A percentile compares a stretch with the other conserved stretches of the same genome.
Evolutionary conservation across 1,140 invertebrate species (phyloP).

Genomic region (Solen grandis): DNA sequence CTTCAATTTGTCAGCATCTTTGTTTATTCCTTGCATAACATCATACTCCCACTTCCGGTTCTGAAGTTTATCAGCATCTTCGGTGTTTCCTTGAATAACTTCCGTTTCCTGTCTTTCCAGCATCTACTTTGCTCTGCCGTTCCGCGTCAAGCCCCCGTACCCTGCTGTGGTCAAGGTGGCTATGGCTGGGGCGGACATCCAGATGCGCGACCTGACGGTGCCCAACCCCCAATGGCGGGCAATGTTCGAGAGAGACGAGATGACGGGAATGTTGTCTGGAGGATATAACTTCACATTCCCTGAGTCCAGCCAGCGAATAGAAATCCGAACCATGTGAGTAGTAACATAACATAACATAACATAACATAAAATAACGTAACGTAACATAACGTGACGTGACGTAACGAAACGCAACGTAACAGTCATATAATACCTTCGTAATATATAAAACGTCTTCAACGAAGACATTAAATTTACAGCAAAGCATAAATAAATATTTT

Average conservation of each 20-base stretch:
- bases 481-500: too few relatives aligned
- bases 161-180: slow-evolving; percentile 1
- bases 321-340: slow-evolving; percentile 22
- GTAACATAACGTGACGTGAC: too few relatives aligned
- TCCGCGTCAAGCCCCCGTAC: neutral
- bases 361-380: too few relatives aligned
- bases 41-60: too few relatives aligned
- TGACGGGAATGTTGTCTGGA: neutral
- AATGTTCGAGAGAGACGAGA: neutral
- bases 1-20: too few relatives aligned
- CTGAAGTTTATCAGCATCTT: too few relatives aligned
- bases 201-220: neutral
- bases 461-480: too few relatives aligned
- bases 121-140: neutral
- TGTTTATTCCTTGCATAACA: too few relatives aligned
- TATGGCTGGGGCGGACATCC: neutral
- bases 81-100: too few relatives aligned
- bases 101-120: slow-evolving; percentile 6
- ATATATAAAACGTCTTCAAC: too few relatives aligned
- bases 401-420: too few relatives aligned
- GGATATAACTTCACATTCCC: slow-evolving; percentile 23
- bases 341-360: neutral
- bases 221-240: neutral
- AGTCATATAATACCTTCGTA: too few relatives aligned
- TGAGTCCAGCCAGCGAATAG: neutral